Base-by-base conservation (phyloP, 2,113 vertebrate genomes). In the Ammodytes marinus region DNA sequence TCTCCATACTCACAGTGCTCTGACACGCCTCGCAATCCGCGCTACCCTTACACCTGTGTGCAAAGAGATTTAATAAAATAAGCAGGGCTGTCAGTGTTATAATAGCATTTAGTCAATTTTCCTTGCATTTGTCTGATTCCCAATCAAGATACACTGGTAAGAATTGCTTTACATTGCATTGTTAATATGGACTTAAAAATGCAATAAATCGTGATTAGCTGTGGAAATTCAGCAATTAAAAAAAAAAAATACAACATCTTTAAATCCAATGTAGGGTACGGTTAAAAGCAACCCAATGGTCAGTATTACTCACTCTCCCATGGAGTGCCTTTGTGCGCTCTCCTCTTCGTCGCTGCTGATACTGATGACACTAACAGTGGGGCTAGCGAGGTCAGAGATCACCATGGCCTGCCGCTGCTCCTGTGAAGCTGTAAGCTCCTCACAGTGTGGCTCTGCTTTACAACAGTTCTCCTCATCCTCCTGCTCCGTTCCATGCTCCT, bases 321-420 rank as follows among this genome's bases (percentile, higher is more conserved):
- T 89, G 0, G 97, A 94, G 89, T 97, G 97, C 1, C 95, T 93
- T 74, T 90, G 96, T 0, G 94, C 79, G 0, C 91, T 43, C 43
- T 96, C 96, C 8, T 97, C 97, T 40, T 99, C 98, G 79, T 99
- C 97, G 0, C 98, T 99, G 95, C 97, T 98, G 86, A 99, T 99
- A 82, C 97, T 98, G 94, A 99, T 99, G 73, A 99, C 95, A 0
- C 98, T 99, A 87, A 96, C 95, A 0, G 96, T 93, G 0, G 98
- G 98, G 90, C 98, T 99, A 0, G 96, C 96, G 0, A 97, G 95
- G 78, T 97, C 88, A 0, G 96, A 95, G 2, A 97, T 97, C 86
- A 97, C 92, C 87, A 99, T 97, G 2, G 97, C 93, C 91, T 96
- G 97, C 1, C 97, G 96, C 53, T 97, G 97, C 69, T 95, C 96